Evolutionary conservation across 2,888 invertebrate species (phyloP), one percentile per base, ranked within the genome.

Genomic region (Eristalis intricaria): DNA sequence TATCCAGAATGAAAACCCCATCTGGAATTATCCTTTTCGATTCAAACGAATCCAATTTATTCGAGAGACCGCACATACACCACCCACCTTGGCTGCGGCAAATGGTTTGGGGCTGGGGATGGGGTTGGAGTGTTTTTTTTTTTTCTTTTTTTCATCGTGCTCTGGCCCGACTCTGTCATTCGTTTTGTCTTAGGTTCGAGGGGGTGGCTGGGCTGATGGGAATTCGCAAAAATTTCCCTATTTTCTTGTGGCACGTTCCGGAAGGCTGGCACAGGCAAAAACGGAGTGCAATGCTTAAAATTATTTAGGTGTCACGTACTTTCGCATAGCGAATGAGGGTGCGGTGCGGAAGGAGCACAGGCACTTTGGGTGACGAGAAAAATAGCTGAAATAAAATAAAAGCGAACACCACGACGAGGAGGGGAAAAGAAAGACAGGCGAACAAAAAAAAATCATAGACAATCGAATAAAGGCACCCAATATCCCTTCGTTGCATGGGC

Each of bases 41-140:
- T 87, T 84, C 87, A 87, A 87, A 87, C 87, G 87, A 84, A 87
- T 84, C 87, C 87, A 87, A 87, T 87, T 87, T 87, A 87, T 87
- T 76, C 87, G 63, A 73, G 71, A 75, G 79, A 87, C 87, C 87
- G 77, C 84, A 87, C 75, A 79, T 71, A 35, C 60, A 69, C 79
- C 78, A 63, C 64, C 61, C 70, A 65, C 76, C 71, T 77, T 77
- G 76, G 35, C 63, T 71, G 63, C 58, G n/a, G 64, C 15, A 32
- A 23, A 22, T 11, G 29, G 32, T 43, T n/a, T 22, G n/a, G 26
- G 50, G 32, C 40, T 63, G 38, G 38, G 38, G 38, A 3, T 38
- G 38, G 13, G 38, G 56, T 40, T 61, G 61, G 63, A 19, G 63
- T 78, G 63, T 60, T 66, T 50, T 80, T 43, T 65, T 29, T 13